Conservation (phyloP, 2,888 invertebrate species). For the Meteorus colon region DNA sequence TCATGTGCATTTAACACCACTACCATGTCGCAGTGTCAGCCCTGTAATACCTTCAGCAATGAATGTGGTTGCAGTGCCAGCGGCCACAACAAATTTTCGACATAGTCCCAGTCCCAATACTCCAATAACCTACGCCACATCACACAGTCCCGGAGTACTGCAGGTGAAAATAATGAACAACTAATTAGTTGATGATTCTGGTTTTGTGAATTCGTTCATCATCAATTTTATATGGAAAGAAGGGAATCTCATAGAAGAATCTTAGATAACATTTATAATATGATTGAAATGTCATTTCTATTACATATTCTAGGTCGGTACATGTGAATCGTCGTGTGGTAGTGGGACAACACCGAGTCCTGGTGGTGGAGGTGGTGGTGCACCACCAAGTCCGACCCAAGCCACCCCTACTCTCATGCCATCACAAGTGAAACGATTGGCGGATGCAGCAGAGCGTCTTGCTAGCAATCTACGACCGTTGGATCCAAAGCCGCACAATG, state of each 20-base stretch:
- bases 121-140: slow-evolving; percentile 61
- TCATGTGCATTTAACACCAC: slow-evolving; percentile 73
- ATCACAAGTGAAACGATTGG: slow-evolving; percentile 88
- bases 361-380: slow-evolving; percentile 64
- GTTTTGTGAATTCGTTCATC: too few species aligned
- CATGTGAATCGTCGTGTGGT: slow-evolving; percentile 71
- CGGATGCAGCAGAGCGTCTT: slow-evolving; percentile 87
- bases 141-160: slow-evolving; percentile 67
- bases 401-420: slow-evolving; percentile 87
- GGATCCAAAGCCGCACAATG: slow-evolving; percentile 92
- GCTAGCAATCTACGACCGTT: slow-evolving; percentile 88
- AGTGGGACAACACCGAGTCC: slow-evolving; percentile 71
- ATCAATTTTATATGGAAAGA: too few species aligned
- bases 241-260: too few species aligned
- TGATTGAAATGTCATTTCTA: too few species aligned
- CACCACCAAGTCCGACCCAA: slow-evolving; percentile 74
- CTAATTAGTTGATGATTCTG: not conserved
- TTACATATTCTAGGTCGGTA: slow-evolving; percentile 61
- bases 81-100: slow-evolving; percentile 64
- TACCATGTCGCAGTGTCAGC: slow-evolving; percentile 67
- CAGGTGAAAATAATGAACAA: slow-evolving; percentile 58
- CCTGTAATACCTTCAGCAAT: slow-evolving; percentile 60
- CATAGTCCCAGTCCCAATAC: slow-evolving; percentile 69
- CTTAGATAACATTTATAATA: too few species aligned
- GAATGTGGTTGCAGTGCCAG: slow-evolving; percentile 54